These are phyloP conservation scores for Chloroclysta siterata DNA, from an alignment of 2,888 invertebrate species.

Conservation along the genomic window DNA sequence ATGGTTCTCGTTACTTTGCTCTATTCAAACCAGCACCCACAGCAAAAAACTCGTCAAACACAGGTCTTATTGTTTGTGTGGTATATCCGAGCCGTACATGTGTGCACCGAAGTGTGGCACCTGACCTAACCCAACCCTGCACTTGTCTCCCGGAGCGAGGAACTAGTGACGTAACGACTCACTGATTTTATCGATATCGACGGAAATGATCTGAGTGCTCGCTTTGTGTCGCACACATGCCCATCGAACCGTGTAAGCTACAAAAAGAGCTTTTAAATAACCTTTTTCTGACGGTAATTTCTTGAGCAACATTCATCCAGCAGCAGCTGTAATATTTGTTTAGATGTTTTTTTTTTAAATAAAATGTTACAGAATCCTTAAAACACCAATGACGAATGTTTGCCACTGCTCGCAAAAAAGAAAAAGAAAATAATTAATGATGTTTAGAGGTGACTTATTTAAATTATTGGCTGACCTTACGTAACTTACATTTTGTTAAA, in stretches of 20 bases:
- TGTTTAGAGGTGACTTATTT: slow-evolving; percentile 4
- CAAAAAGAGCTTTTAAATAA: slow-evolving; percentile 7
- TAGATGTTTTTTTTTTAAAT: not conserved
- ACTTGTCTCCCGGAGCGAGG: slow-evolving; percentile 71
- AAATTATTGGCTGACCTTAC: slow-evolving; percentile 21
- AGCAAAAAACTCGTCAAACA: slow-evolving; percentile 45
- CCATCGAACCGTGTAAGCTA: slow-evolving; percentile 19
- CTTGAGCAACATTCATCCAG: too few relatives aligned
- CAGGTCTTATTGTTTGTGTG: slow-evolving; percentile 47
- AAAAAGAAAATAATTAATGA: not conserved
- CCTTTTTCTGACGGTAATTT: not conserved
- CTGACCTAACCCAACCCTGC: slow-evolving; percentile 82
- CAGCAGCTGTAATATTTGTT: not conserved
- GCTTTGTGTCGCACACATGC: slow-evolving; percentile 11
- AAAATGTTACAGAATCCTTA: not conserved
- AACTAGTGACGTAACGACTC: slow-evolving; percentile 52
- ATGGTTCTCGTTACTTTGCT: slow-evolving; percentile 25
- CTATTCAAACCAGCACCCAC: slow-evolving; percentile 38
- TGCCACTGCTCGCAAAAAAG: not conserved
- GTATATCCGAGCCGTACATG: slow-evolving; percentile 45
- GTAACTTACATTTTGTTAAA: slow-evolving; percentile 23
- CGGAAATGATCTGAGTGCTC: slow-evolving; percentile 19
- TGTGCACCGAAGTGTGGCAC: slow-evolving; percentile 73
- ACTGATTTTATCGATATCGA: slow-evolving; percentile 46
- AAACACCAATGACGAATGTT: not conserved